A percentile compares a stretch with the other conserved stretches of the same genome.
Conservation (phyloP, 2,113 vertebrate species). For the Reinhardtius hippoglossoides region DNA sequence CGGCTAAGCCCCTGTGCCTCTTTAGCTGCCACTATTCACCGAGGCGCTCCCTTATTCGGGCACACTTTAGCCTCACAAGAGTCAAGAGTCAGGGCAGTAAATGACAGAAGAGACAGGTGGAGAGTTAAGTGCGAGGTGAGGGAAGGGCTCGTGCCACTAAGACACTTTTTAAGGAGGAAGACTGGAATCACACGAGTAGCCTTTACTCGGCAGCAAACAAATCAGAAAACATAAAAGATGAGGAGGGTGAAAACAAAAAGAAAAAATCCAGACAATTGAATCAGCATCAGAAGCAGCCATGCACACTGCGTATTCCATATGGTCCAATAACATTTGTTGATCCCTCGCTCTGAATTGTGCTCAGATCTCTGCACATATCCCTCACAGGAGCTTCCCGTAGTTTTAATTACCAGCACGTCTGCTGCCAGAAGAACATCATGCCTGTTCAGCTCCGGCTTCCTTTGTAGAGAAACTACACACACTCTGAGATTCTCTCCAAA, state of each 20-base stretch:
- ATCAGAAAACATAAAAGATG: conserved; percentile 40
- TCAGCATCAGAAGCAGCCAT: conserved; percentile 29
- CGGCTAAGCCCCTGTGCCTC: conserved; percentile 62
- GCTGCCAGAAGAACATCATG: conserved; percentile 40
- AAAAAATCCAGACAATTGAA: conserved; percentile 10
- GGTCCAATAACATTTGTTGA: conserved; percentile 42
- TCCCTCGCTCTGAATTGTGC: conserved; percentile 19
- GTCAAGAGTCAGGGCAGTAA: conserved; percentile 39
- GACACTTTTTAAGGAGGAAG: background rate
- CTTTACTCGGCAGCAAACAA: background rate
- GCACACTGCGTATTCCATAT: conserved; percentile 32
- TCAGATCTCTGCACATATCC: conserved; percentile 30
- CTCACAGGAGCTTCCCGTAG: conserved; percentile 51
- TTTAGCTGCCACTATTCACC: conserved; percentile 60
- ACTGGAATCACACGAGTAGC: background rate
- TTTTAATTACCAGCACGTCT: conserved; percentile 66
- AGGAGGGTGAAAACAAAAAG: conserved; percentile 12
- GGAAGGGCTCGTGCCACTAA: background rate
- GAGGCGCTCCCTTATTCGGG: conserved; percentile 47
- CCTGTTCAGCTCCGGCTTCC: conserved; percentile 32
- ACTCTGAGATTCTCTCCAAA: conserved; percentile 30
- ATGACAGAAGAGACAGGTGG: conserved; percentile 16
- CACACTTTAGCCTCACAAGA: conserved; percentile 29
- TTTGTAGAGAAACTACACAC: conserved; percentile 28
- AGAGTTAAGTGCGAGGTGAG: conserved; percentile 13